A percentile compares a stretch with the other conserved stretches of the same genome.
phyloP scores from a whole-genome alignment of 2,888 invertebrate genomes.

The Agapostemon virescens region DNA sequence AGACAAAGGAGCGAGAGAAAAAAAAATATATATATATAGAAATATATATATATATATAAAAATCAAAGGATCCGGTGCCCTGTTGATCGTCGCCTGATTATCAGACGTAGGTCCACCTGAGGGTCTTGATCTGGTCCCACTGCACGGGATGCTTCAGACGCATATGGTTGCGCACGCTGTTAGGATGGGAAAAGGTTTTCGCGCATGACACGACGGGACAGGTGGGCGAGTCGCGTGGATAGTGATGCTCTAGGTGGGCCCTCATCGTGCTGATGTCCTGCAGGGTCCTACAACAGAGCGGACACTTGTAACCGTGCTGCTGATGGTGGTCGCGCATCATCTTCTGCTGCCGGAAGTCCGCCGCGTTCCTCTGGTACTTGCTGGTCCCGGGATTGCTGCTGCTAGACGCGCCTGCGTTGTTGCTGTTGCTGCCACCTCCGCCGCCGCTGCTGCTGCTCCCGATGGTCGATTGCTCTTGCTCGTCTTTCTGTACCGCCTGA shows the following conservation, averaged over 20 bases:
- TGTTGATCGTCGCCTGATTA: slow-evolving; percentile 43
- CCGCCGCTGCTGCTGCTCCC: slow-evolving; percentile 24
- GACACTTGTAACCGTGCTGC: slow-evolving; percentile 84
- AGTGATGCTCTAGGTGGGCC: slow-evolving; percentile 90
- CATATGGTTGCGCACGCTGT: slow-evolving; percentile 94
- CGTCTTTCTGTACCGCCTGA: slow-evolving; percentile 69
- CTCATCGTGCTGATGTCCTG: slow-evolving; percentile 86
- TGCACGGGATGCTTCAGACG: slow-evolving; percentile 90
- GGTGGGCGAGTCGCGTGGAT: slow-evolving; percentile 91
- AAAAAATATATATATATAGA: too few relatives aligned
- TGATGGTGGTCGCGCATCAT: slow-evolving; percentile 76
- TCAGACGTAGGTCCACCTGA: slow-evolving; percentile 87
- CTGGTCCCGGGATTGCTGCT: slow-evolving; percentile 72
- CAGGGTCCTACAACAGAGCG: slow-evolving; percentile 87
- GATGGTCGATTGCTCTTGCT: slow-evolving; percentile 57
- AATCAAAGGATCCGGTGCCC: neutral
- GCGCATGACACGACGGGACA: slow-evolving; percentile 90
- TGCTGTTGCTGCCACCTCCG: slow-evolving; percentile 10
- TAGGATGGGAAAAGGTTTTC: slow-evolving; percentile 90
- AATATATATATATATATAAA: too few relatives aligned
- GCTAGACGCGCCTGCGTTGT: slow-evolving; percentile 15
- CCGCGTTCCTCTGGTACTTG: slow-evolving; percentile 80
- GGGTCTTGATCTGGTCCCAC: slow-evolving; percentile 92
- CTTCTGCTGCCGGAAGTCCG: slow-evolving; percentile 74
- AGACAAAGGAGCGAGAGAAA: slow-evolving; percentile 1